phyloP scores from a whole-genome alignment of 2,797 vertebrate genomes.

The Gambelia wislizenii region DNA sequence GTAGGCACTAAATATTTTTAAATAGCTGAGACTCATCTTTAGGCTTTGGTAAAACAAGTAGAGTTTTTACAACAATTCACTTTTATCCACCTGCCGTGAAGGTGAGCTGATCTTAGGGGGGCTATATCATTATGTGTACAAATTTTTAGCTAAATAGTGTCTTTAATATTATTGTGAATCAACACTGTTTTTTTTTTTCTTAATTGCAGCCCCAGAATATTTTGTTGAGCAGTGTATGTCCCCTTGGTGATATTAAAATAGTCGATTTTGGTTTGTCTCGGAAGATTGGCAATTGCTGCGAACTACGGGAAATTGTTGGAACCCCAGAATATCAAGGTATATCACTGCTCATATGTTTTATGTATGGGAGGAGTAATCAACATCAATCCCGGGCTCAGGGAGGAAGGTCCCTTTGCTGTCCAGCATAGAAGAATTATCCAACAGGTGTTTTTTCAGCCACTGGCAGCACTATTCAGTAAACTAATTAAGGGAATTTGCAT shows the following conservation, averaged over 20 bases:
- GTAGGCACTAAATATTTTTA: neutral
- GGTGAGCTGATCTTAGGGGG: neutral
- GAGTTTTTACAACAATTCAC: neutral
- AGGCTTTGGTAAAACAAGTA: neutral
- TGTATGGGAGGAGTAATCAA: too few relatives aligned
- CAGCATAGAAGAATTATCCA: neutral
- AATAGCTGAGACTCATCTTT: neutral
- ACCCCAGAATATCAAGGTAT: constrained; percentile 97
- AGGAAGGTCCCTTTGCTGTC: neutral
- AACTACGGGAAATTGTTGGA: constrained; percentile 94
- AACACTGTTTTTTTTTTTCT: constrained; percentile 41
- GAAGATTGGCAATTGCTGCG: constrained; percentile 85
- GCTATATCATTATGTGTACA: neutral
- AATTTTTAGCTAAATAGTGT: neutral
- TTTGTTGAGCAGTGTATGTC: constrained; percentile 87
- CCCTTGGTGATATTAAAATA: constrained; percentile 95
- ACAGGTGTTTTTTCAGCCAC: neutral
- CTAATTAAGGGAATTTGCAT: too few relatives aligned
- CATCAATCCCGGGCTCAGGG: neutral
- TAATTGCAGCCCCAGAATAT: constrained; percentile 94
- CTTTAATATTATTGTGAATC: neutral
- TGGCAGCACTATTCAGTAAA: neutral
- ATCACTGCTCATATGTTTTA: constrained; percentile 7
- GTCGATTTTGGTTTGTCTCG: constrained; percentile 97
- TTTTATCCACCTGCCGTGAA: neutral